Percentiles rank a stretch among this genome's conserved stretches.
Evolutionary conservation across 1,140 invertebrate species (phyloP).

Genomic region (Agraylea sexmaculata): DNA sequence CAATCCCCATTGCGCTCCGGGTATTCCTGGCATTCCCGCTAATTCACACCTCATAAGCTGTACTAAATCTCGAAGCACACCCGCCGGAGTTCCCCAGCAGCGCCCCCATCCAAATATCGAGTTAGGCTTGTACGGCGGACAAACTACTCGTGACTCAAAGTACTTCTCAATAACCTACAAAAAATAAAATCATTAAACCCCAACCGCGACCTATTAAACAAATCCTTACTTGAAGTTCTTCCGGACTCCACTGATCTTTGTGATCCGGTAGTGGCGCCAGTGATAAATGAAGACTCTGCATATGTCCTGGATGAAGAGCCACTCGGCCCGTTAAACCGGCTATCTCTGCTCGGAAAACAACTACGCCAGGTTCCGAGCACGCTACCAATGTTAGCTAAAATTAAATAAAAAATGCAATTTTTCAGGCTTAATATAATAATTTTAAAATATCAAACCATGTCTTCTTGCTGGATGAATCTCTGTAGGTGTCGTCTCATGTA

Average conservation of each 20-base stretch:
- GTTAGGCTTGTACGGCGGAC: slow-evolving; percentile 80
- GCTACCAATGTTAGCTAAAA: slow-evolving; percentile 56
- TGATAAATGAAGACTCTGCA: slow-evolving; percentile 85
- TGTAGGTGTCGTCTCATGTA: slow-evolving; percentile 81
- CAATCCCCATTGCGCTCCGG: slow-evolving; percentile 53
- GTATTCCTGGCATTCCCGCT: slow-evolving; percentile 23
- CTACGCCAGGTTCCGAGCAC: slow-evolving; percentile 71
- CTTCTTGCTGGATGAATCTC: slow-evolving; percentile 71
- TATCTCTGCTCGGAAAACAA: slow-evolving; percentile 75
- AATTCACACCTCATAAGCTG: slow-evolving; percentile 37
- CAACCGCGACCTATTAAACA: neutral
- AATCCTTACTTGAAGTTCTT: slow-evolving; percentile 72
- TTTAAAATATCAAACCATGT: slow-evolving; percentile 43
- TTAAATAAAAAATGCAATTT: slow-evolving; percentile 11
- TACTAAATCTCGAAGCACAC: slow-evolving; percentile 83
- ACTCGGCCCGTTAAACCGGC: slow-evolving; percentile 68
- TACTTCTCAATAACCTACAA: slow-evolving; percentile 77
- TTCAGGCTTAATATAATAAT: slow-evolving; percentile 4
- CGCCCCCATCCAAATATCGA: slow-evolving; percentile 71
- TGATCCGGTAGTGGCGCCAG: slow-evolving; percentile 71
- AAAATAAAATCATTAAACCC: slow-evolving; percentile 4
- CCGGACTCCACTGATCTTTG: slow-evolving; percentile 73
- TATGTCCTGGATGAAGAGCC: slow-evolving; percentile 68
- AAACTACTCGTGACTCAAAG: slow-evolving; percentile 79
- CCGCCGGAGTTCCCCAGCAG: slow-evolving; percentile 67